Base-by-base conservation (phyloP, 2,797 vertebrate species). In the Anguilla anguilla region DNA sequence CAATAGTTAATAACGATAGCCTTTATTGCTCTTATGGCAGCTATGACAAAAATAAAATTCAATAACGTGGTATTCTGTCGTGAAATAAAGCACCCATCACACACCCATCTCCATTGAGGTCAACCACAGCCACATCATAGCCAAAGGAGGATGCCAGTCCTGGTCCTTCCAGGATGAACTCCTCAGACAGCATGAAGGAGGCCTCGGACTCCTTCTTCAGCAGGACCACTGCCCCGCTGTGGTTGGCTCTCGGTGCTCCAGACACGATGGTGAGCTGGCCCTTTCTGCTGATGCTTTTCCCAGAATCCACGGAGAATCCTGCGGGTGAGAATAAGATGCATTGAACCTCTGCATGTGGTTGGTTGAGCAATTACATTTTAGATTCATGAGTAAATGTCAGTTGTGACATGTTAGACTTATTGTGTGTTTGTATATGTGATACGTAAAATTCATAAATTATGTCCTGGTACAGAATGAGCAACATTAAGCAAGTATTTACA, bases 251-350 rank as follows among this genome's bases (percentile, higher is more conserved):
- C 2, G 99, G 99, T 0, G 99, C 99, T 86, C 99, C 99, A 17
- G 99, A 97, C 86, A 99, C 99, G 90, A 99, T 97, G 22, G 97
- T 99, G 88, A 98, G 93, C 53, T 94, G 94, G 51, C 96, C 94
- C 9, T 96, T 92, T 86, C 92, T 96, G 69, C 96, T 95, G 89
- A 99, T 97, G 88, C 93, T 96, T 94, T 97, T 97, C 35, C 98
- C 98, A 4, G 98, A 97, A 91, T 99, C 99, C 84, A 99, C 91
- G 88, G 98, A 99, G 92, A 99, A 99, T 83, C 99, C 99, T 99
- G 92, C 0, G 17, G 39, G 35, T 77, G 3, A 19, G 19, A 43
- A 39, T 22, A 43, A 77, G 74, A 39, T 74, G 9, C 31, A 74
- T 17, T 17, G 31, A 15, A 31, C 69, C 3, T 74, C 69, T 35